phyloP scores from a whole-genome alignment of 2,888 invertebrate genomes.

The Nemotelus nigrinus region DNA sequence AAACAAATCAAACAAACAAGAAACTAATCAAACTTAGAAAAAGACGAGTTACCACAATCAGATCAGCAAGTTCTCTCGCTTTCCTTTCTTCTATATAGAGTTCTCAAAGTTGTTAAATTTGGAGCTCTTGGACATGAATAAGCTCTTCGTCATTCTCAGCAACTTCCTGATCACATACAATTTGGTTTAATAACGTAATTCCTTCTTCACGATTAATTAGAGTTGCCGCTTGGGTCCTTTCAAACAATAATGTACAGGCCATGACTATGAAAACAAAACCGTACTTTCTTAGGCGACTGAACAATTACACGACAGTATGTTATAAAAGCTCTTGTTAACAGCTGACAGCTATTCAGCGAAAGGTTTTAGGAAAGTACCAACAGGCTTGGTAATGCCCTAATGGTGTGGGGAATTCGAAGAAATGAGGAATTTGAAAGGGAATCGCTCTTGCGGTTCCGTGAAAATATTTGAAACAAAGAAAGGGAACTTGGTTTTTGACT shows the following conservation, averaged over 20 bases:
- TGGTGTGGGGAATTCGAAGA: no score
- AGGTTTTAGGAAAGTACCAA: no score
- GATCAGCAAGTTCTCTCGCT: conserved; percentile 88
- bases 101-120: conserved; percentile 91
- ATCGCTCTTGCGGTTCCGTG: no score
- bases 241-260: conserved; percentile 92
- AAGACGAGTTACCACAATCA: conserved; percentile 95
- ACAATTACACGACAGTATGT: no score
- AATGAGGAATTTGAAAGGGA: no score
- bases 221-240: conserved; percentile 81
- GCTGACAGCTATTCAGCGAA: no score
- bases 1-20: conserved; percentile 96
- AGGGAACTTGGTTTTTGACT: no score
- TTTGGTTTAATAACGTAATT: conserved; percentile 78
- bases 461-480: no score
- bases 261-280: conserved; percentile 63
- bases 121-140: conserved; percentile 91
- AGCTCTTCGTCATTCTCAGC: conserved; percentile 88
- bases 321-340: no score
- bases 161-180: conserved; percentile 79
- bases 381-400: no score
- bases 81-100: conserved; percentile 93
- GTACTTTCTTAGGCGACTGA: no score
- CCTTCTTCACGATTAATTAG: conserved; percentile 80
- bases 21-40: conserved; percentile 94